phyloP scores from a whole-genome alignment of 2,888 invertebrate species.

The Phyllotreta striolata region DNA sequence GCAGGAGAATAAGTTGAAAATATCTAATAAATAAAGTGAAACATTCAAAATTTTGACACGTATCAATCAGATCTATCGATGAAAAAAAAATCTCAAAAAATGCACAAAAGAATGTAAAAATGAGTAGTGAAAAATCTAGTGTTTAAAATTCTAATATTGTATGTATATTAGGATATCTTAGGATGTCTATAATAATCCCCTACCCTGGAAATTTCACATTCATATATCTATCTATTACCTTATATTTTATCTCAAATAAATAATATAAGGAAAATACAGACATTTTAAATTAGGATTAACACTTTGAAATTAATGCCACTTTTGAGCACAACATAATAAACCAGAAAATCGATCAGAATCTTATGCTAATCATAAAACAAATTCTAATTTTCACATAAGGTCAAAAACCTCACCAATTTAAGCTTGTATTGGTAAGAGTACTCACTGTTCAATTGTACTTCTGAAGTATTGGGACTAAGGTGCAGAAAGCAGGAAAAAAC shows the following conservation, averaged over 20 bases:
- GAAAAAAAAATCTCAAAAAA: conserved; percentile 40
- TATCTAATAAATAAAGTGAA: conserved; percentile 27
- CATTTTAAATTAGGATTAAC: conserved; percentile 48
- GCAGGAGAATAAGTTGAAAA: conserved; percentile 49
- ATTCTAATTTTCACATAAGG: not conserved
- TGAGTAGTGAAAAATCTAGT: conserved; percentile 40
- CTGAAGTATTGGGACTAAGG: too few relatives aligned
- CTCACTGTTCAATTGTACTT: too few relatives aligned
- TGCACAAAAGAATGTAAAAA: conserved; percentile 40
- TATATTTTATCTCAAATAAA: conserved; percentile 52
- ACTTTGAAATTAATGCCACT: conserved; percentile 39
- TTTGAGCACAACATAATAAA: conserved; percentile 35
- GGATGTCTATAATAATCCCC: conserved; percentile 52
- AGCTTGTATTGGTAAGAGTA: not conserved
- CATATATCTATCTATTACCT: conserved; percentile 52
- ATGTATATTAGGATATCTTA: conserved; percentile 46
- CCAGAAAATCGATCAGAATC: conserved; percentile 26
- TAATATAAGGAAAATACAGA: conserved; percentile 49
- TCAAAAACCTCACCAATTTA: conserved; percentile 11
- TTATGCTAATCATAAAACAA: conserved; percentile 8
- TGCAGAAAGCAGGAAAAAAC: too few relatives aligned
- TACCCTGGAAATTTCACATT: conserved; percentile 57
- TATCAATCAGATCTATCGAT: conserved; percentile 37
- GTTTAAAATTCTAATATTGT: conserved; percentile 44
- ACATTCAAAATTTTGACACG: conserved; percentile 11